Percentiles rank a stretch among this genome's conserved stretches.
phyloP scores from a whole-genome alignment of 2,113 vertebrate genomes.

The Onychostoma macrolepis region DNA sequence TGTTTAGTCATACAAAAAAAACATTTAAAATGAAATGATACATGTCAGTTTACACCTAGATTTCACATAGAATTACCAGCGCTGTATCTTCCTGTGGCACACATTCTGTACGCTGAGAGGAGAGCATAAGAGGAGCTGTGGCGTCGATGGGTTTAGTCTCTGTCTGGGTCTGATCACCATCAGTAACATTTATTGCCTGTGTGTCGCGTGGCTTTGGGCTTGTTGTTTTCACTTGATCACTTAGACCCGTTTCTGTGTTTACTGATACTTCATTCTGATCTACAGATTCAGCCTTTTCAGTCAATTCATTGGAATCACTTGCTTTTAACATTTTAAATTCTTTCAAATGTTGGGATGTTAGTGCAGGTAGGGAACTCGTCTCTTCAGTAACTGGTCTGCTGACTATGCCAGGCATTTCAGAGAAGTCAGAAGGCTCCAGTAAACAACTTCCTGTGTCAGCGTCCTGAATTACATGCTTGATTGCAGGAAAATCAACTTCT shows the following conservation, averaged over 20 bases:
- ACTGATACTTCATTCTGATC: neutral
- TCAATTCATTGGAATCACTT: neutral
- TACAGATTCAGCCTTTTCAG: neutral
- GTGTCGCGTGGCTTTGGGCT: neutral
- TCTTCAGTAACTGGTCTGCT: neutral
- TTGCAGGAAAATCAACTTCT: neutral
- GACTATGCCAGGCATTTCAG: neutral
- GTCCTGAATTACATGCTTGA: neutral
- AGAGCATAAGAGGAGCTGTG: neutral
- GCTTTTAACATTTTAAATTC: conserved; percentile 1
- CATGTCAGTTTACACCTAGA: neutral
- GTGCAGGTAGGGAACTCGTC: neutral
- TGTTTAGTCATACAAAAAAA: neutral
- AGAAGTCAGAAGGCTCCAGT: neutral
- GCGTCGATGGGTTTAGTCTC: neutral
- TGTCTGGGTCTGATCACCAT: neutral
- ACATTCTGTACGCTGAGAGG: neutral
- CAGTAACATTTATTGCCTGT: neutral
- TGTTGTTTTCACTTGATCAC: neutral
- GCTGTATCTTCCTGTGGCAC: neutral
- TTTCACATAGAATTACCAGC: conserved; percentile 51
- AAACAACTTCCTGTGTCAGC: neutral
- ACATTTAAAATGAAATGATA: neutral
- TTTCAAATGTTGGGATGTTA: neutral
- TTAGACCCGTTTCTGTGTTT: neutral